phyloP scores from a whole-genome alignment of 2,113 vertebrate genomes.

The Tychaedon coryphoeus region DNA sequence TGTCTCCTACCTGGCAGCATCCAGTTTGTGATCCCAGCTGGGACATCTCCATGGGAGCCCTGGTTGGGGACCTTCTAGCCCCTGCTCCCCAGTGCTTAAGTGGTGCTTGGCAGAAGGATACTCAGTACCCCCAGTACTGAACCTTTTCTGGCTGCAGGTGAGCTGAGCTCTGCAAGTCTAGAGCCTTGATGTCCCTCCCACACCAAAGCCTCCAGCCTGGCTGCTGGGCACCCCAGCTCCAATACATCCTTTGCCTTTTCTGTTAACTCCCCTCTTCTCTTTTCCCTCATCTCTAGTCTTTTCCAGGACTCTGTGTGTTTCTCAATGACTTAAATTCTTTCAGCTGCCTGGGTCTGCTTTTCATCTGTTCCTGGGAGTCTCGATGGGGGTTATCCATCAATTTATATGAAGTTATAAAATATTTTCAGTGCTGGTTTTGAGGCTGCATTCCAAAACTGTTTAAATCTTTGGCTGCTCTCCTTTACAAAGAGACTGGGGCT shows the following conservation, averaged over 20 bases:
- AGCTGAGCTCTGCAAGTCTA: neutral
- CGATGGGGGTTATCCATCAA: neutral
- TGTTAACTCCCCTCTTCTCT: neutral
- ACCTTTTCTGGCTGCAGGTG: neutral
- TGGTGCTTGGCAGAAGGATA: neutral
- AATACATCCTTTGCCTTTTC: neutral
- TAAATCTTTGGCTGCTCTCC: neutral
- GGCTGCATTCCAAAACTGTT: neutral
- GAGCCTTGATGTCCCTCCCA: neutral
- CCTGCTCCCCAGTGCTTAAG: neutral
- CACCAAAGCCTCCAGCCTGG: neutral
- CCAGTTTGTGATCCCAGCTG: neutral
- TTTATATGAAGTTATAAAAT: neutral
- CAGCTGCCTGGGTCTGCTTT: neutral
- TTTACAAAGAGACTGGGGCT: neutral
- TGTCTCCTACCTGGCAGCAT: neutral
- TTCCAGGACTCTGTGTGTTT: neutral
- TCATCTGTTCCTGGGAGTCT: neutral
- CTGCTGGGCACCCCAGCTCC: neutral
- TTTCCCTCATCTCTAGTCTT: neutral
- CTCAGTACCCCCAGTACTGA: neutral
- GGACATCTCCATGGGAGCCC: neutral
- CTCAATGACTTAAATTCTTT: neutral
- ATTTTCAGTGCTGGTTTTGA: neutral
- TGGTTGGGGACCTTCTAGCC: accelerated